phyloP scores from a whole-genome alignment of 2,888 invertebrate genomes.

The Phasia obesa region DNA sequence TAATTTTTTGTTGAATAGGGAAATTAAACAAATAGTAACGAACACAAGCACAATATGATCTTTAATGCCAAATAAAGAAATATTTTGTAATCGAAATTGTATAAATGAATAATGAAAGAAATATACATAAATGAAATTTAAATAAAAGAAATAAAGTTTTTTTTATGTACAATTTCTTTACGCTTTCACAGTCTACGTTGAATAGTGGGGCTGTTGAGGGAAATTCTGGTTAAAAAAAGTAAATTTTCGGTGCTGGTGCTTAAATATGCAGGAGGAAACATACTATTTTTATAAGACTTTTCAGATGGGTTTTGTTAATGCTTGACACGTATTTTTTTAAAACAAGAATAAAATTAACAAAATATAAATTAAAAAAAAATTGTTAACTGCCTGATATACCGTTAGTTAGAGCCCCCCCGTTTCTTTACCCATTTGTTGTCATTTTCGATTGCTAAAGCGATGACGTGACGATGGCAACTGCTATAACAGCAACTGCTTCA shows the following conservation, averaged over 20 bases:
- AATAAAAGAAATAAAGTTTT: constrained; percentile 8
- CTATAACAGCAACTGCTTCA: constrained; percentile 6
- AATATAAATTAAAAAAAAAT: constrained; percentile 1
- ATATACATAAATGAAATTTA: constrained; percentile 20
- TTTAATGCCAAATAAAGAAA: constrained; percentile 60
- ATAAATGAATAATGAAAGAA: constrained; percentile 30
- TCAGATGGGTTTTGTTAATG: constrained; percentile 41
- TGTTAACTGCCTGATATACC: constrained; percentile 54
- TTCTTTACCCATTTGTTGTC: constrained; percentile 57
- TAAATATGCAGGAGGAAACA: constrained; percentile 25
- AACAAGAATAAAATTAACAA: constrained; percentile 15
- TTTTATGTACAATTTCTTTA: not conserved
- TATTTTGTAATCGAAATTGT: constrained; percentile 58
- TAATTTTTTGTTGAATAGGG: constrained; percentile 52
- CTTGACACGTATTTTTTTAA: constrained; percentile 53
- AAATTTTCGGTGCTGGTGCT: constrained; percentile 1
- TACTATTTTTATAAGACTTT: too few relatives aligned
- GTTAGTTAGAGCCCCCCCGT: constrained; percentile 40
- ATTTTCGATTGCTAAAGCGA: constrained; percentile 23
- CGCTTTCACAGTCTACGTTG: not conserved
- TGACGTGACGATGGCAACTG: constrained; percentile 46
- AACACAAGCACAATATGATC: constrained; percentile 24
- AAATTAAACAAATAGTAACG: constrained; percentile 46
- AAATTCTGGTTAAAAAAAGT: constrained; percentile 32
- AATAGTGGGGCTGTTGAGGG: not conserved